Base-by-base conservation (phyloP, 2,113 vertebrate genomes). In the Brachirus orientalis region DNA sequence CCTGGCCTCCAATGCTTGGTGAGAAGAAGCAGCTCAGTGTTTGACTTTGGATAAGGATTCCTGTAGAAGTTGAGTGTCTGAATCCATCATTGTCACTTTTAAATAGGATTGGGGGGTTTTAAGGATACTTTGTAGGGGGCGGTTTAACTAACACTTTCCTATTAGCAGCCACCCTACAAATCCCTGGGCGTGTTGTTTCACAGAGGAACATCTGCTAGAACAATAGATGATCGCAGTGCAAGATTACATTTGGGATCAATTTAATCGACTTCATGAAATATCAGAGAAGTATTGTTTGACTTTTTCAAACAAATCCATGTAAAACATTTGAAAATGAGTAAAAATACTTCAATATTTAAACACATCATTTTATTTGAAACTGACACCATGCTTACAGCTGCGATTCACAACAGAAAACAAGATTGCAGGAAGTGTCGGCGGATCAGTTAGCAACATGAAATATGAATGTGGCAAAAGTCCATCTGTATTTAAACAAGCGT, bases 1-100 rank as follows among this genome's bases (percentile, higher is more conserved):
- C 41, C 43, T 35, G 55, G 58, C 48, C 44, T 80, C 28, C n/a
- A 52, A 72, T 37, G 16, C 36, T 60, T 7, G 18, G 41, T 47
- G 47, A 36, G 47, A 66, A 73, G 76, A 85, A 82, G 68, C 19
- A 55, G 65, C 69, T 79, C 62, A 62, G 67, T 83, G 77, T 90
- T 83, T 86, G 68, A 59, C 73, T 76, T 66, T 67, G 55, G 72
- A 78, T 36, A 44, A 46, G 83, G 76, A 72, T 80, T 86, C 72
- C 72, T 90, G 84, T 82, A 85, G 86, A 86, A 83, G 74, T 79
- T 84, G 72, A 69, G 79, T 75, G 58, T 69, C 63, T 78, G 69
- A 86, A 95, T 94, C 92, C 90, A 93, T 95, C 93, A 93, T 74
- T 94, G 92, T 93, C 92, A 82, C 12, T 1, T 28, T 80, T 88